A percentile compares a stretch with the other conserved stretches of the same genome.
These are phyloP conservation scores for Syncerus caffer DNA, from an alignment of 2,797 vertebrate species.

Conservation along the genomic window DNA sequence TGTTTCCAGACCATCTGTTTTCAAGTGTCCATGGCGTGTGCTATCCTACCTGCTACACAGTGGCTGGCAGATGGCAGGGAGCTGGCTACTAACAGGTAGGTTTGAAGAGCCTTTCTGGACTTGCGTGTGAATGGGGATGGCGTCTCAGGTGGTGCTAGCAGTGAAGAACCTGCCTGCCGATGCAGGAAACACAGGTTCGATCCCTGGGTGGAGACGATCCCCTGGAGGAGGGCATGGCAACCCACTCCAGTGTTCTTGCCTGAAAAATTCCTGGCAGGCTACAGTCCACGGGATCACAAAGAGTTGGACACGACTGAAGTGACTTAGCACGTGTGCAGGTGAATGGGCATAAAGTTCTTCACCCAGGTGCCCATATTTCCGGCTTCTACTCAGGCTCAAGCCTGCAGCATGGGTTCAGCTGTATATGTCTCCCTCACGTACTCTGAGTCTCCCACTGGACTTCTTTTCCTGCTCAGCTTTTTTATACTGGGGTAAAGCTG, in stretches of 20 bases:
- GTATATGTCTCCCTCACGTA: neutral
- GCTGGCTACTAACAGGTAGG: neutral
- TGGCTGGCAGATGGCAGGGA: neutral
- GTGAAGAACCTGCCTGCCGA: neutral
- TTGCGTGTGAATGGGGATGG: neutral
- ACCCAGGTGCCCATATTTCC: neutral
- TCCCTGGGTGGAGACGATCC: neutral
- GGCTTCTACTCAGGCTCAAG: neutral
- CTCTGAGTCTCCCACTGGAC: neutral
- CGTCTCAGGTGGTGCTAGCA: neutral
- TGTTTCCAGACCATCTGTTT: neutral
- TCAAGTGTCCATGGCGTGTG: neutral
- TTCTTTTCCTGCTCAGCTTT: neutral
- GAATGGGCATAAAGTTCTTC: neutral
- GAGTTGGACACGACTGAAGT: neutral
- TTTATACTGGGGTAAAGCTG: neutral
- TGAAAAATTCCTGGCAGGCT: neutral
- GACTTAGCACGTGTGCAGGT: accelerated
- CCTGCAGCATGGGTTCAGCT: neutral
- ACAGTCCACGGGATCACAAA: neutral
- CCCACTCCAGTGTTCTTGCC: neutral
- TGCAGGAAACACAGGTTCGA: neutral
- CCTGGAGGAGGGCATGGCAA: neutral
- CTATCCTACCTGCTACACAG: neutral
- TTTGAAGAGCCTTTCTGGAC: conserved; percentile 22